These are phyloP conservation scores for Dichetophora obliterata DNA, from an alignment of 2,888 invertebrate species.

Conservation along the genomic window DNA sequence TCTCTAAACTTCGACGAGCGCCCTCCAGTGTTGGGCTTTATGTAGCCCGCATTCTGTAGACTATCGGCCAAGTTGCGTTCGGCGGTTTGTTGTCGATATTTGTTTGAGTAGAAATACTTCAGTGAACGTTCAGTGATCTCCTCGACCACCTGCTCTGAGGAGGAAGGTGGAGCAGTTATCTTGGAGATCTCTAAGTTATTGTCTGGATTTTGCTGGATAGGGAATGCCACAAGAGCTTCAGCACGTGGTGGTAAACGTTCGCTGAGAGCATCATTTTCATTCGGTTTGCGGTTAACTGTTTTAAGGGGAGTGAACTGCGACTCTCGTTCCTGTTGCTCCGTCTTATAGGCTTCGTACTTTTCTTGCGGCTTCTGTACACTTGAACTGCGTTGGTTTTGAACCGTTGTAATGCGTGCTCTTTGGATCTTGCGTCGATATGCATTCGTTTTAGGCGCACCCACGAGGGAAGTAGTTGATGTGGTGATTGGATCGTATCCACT, in stretches of 20 bases:
- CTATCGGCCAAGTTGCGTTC: conserved; percentile 64
- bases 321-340: conserved; percentile 47
- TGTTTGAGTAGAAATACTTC: conserved; percentile 64
- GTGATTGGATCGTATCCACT: conserved; percentile 36
- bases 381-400: conserved; percentile 39
- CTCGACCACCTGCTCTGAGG: conserved; percentile 54
- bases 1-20: conserved; percentile 51
- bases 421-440: conserved; percentile 55
- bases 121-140: conserved; percentile 61
- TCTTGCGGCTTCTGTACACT: conserved; percentile 51
- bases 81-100: conserved; percentile 63
- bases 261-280: conserved; percentile 57
- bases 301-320: conserved; percentile 10
- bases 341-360: conserved; percentile 58
- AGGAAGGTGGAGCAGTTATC: conserved; percentile 46
- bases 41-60: conserved; percentile 64
- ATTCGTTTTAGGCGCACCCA: conserved; percentile 32
- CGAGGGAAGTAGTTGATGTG: conserved; percentile 38
- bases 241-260: conserved; percentile 57
- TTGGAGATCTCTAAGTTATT: conserved; percentile 58
- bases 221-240: conserved; percentile 60
- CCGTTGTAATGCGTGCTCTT: conserved; percentile 53
- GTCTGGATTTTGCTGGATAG: conserved; percentile 53
- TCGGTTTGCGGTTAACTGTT: conserved; percentile 45
- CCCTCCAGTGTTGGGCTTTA: conserved; percentile 55